Evolutionary conservation across 2,113 vertebrate genomes (phyloP).

Genomic region (Paramisgurnus dabryanus): DNA sequence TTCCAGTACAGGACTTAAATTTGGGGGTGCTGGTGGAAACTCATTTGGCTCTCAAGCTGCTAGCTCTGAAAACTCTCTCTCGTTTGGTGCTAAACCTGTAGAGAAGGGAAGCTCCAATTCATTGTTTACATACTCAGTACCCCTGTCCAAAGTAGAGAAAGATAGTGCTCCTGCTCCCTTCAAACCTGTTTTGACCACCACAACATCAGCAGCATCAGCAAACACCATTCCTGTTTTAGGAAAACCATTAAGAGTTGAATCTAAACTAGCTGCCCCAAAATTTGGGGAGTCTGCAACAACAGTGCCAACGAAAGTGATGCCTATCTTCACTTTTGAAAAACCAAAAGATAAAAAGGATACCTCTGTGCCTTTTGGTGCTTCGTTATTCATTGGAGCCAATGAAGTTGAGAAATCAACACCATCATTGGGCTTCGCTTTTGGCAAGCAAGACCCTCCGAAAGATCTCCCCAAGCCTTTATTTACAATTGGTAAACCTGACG

Average conservation of each 20-base stretch:
- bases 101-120: conserved; percentile 67
- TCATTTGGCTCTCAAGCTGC: conserved; percentile 68
- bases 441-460: conserved; percentile 80
- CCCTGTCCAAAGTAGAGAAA: conserved; percentile 68
- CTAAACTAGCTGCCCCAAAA: conserved; percentile 54
- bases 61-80: conserved; percentile 74
- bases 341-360: conserved; percentile 84
- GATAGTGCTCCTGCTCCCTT: conserved; percentile 48
- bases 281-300: conserved; percentile 65
- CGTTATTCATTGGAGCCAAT: conserved; percentile 79
- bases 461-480: conserved; percentile 77
- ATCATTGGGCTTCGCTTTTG: conserved; percentile 80
- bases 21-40: conserved; percentile 67
- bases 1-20: conserved; percentile 76
- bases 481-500: conserved; percentile 76
- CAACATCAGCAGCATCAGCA: conserved; percentile 62
- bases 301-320: conserved; percentile 61
- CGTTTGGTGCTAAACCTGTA: conserved; percentile 77
- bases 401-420: conserved; percentile 76
- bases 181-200: conserved; percentile 57
- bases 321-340: conserved; percentile 82
- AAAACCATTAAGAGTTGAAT: conserved; percentile 67
- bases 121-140: conserved; percentile 71
- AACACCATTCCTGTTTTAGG: conserved; percentile 73
- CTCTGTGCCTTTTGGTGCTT: conserved; percentile 61